These are phyloP conservation scores for Nymphalis io DNA, from an alignment of 1,140 invertebrate species.

Conservation along the genomic window DNA sequence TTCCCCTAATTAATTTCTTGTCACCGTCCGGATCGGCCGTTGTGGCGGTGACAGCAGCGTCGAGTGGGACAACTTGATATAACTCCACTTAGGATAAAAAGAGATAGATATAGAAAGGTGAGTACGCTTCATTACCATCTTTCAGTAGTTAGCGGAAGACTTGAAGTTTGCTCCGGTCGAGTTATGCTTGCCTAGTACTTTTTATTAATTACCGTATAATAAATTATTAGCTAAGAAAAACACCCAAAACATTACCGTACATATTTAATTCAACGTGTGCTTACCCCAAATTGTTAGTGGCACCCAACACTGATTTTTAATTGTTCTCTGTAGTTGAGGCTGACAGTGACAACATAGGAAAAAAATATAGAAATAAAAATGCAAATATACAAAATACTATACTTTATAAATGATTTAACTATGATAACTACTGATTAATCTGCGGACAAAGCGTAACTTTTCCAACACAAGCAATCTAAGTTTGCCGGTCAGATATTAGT, in stretches of 20 bases:
- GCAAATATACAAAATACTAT: too few relatives aligned
- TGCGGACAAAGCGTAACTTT: too few relatives aligned
- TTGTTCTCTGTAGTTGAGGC: too few relatives aligned
- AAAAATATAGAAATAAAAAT: too few relatives aligned
- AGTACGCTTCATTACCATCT: constrained; percentile 76
- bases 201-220: constrained; percentile 54
- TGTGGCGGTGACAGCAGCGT: constrained; percentile 67
- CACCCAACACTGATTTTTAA: too few relatives aligned
- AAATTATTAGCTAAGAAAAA: constrained; percentile 15
- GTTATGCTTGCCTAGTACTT: constrained; percentile 62
- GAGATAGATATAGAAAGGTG: constrained; percentile 59
- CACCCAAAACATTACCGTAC: background rate
- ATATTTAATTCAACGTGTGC: too few relatives aligned
- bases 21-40: constrained; percentile 73
- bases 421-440: too few relatives aligned
- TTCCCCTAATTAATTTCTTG: constrained; percentile 80
- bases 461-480: too few relatives aligned
- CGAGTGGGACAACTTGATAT: constrained; percentile 47
- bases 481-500: too few relatives aligned
- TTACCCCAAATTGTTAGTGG: too few relatives aligned
- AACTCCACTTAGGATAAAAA: constrained; percentile 34
- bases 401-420: too few relatives aligned
- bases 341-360: too few relatives aligned
- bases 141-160: constrained; percentile 73
- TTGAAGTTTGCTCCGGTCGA: constrained; percentile 62